These are phyloP conservation scores for Lipophrys pholis DNA, from an alignment of 2,113 vertebrate species.

Conservation along the genomic window DNA sequence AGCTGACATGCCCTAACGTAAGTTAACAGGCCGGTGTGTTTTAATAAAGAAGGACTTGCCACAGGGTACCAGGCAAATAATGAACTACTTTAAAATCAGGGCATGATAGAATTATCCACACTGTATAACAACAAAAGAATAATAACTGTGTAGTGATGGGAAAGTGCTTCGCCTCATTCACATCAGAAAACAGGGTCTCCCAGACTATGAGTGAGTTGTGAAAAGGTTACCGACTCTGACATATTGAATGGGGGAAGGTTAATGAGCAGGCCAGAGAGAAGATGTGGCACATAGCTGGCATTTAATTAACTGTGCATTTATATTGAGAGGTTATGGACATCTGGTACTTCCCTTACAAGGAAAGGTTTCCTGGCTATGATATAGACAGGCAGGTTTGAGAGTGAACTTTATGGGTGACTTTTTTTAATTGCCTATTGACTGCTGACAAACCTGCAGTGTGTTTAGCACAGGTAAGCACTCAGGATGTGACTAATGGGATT, in stretches of 20 bases:
- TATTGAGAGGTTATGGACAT: constrained; percentile 49
- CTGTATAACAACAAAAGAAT: constrained; percentile 35
- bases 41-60: constrained; percentile 46
- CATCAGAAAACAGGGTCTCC: constrained; percentile 44
- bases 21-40: constrained; percentile 46
- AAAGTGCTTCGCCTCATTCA: constrained; percentile 17
- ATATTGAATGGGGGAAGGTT: constrained; percentile 70
- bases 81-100: constrained; percentile 57
- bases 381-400: constrained; percentile 21
- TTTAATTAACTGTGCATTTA: constrained; percentile 70
- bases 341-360: constrained; percentile 17
- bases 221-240: constrained; percentile 74
- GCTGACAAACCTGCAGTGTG: constrained; percentile 9
- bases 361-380: constrained; percentile 32
- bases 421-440: constrained; percentile 23
- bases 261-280: constrained; percentile 67
- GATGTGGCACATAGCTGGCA: constrained; percentile 57
- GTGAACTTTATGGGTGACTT: constrained; percentile 11
- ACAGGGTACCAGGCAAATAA: constrained; percentile 39
- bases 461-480: not conserved
- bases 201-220: constrained; percentile 56
- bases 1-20: constrained; percentile 24
- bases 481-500: not conserved
- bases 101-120: constrained; percentile 43
- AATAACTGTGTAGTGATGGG: constrained; percentile 25